Conservation (phyloP, 2,797 vertebrate species). For the Sitta carolinensis region DNA sequence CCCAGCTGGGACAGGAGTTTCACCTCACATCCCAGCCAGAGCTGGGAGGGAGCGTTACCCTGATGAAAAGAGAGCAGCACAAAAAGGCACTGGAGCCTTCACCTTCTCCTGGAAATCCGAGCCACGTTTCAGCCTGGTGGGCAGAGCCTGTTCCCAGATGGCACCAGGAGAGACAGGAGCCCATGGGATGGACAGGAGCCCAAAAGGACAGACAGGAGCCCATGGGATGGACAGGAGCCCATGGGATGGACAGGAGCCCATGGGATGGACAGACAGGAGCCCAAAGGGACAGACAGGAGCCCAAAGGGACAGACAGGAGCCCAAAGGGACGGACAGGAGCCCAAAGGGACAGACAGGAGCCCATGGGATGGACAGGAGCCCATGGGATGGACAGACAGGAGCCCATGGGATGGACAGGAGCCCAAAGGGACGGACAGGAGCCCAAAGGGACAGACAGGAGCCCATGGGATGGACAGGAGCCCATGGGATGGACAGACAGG, state of each 20-base stretch:
- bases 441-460: neutral
- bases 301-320: neutral
- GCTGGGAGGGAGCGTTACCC: neutral
- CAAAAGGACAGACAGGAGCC: neutral
- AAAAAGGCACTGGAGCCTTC: neutral
- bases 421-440: neutral
- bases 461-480: too few species aligned
- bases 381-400: neutral
- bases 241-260: neutral
- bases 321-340: neutral
- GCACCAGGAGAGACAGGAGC: neutral
- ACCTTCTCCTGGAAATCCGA: neutral
- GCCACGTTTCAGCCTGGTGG: neutral
- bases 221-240: neutral
- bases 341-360: too few species aligned
- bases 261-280: neutral
- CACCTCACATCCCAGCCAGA: neutral
- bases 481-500: neutral
- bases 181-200: neutral
- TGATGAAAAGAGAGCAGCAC: neutral
- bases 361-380: neutral
- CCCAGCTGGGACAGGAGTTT: neutral
- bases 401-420: neutral
- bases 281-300: neutral
- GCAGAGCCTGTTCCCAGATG: neutral